Percentiles rank a stretch among this genome's conserved stretches.
Evolutionary conservation across 1,140 invertebrate species (phyloP).

Genomic region (Bemisia tabaci): DNA sequence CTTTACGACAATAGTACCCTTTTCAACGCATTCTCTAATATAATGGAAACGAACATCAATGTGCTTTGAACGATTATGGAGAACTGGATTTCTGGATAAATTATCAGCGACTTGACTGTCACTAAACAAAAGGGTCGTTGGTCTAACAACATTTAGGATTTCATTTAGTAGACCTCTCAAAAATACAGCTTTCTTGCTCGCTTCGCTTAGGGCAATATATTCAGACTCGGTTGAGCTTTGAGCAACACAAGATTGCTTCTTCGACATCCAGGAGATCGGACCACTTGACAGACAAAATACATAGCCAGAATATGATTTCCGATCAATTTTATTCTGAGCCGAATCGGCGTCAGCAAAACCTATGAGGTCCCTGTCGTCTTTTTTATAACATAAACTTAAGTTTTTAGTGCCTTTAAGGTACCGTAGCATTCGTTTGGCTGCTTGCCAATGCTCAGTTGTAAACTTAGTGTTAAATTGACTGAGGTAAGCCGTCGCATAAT

Average conservation of each 20-base stretch:
- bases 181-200: slow-evolving; percentile 8
- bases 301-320: slow-evolving; percentile 27
- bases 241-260: slow-evolving; percentile 12
- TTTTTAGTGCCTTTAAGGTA: slow-evolving; percentile 28
- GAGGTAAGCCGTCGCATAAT: slow-evolving; percentile 24
- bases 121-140: slow-evolving; percentile 4
- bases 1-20: background rate
- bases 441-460: background rate
- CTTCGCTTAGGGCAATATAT: slow-evolving; percentile 13
- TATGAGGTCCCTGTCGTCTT: background rate
- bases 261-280: slow-evolving; percentile 24
- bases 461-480: slow-evolving; percentile 15
- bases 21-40: slow-evolving; percentile 15
- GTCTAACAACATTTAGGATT: background rate
- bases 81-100: slow-evolving; percentile 28
- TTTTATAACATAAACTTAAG: slow-evolving; percentile 13
- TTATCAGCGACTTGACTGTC: slow-evolving; percentile 23
- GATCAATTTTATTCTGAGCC: slow-evolving; percentile 19
- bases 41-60: slow-evolving; percentile 28
- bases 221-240: slow-evolving; percentile 14
- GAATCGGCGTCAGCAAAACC: slow-evolving; percentile 27
- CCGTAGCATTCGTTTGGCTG: slow-evolving; percentile 23
- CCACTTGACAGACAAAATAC: slow-evolving; percentile 21
- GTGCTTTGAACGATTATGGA: slow-evolving; percentile 26
- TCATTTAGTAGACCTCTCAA: slow-evolving; percentile 11